Base-by-base conservation (phyloP, 2,888 invertebrate genomes). In the Pogonocherus hispidulus region DNA sequence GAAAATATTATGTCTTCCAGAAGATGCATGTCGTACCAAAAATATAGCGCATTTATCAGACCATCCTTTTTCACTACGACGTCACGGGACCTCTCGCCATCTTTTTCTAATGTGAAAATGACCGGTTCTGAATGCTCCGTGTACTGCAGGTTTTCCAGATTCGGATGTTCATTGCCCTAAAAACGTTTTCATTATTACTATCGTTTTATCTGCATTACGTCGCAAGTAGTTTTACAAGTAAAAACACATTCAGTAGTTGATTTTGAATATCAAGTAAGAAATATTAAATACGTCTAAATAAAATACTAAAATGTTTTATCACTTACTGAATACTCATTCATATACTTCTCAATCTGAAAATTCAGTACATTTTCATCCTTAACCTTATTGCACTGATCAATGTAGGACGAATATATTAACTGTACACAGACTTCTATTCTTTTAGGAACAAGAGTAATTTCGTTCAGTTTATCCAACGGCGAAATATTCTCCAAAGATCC, bases 281-380 rank as follows among this genome's bases (percentile, higher is more conserved):
- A n/a, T n/a, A n/a, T n/a, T n/a, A n/a, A n/a, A n/a, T n/a, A n/a
- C n/a, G n/a, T n/a, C n/a, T n/a, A n/a, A n/a, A n/a, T n/a, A n/a
- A n/a, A n/a, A n/a, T n/a, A n/a, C n/a, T n/a, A n/a, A n/a, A n/a
- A n/a, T n/a, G n/a, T n/a, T n/a, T n/a, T n/a, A n/a, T n/a, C n/a
- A 3, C 80, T 83, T 67, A 91, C 91, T 80, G 88, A 86, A 81
- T 88, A 92, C 74, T 86, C 85, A 76, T 92, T 91, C 41, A 92
- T 87, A 69, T 86, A 86, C 49, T 86, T 81, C 2, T 88, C 88
- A 66, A 92, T 87, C 71, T 85, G 86, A 73, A 87, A 90, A 52
- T 86, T 84, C 63, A 87, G 86, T 1, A 89, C 84, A 82, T 91
- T 90, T 23, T 83, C 83, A 80, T 90, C 89, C 73, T 87, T 84